Conservation (phyloP, 2,113 vertebrate species). For the Cavia aperea region DNA sequence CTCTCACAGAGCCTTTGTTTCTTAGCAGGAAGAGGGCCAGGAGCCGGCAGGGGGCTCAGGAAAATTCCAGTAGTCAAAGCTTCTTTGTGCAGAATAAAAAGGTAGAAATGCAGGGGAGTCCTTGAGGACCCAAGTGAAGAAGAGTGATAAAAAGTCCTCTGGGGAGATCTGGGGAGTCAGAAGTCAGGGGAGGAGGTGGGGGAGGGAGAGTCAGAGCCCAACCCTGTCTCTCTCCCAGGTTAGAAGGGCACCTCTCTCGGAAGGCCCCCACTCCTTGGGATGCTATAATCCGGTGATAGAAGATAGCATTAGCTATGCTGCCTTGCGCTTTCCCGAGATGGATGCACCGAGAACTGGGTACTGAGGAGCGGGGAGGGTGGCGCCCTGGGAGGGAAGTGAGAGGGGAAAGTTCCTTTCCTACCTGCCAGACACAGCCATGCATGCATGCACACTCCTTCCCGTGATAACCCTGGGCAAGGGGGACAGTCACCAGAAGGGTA, state of each 20-base stretch:
- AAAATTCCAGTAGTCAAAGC: slow-evolving; percentile 80
- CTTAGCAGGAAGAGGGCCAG: slow-evolving; percentile 57
- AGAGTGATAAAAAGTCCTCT: neutral
- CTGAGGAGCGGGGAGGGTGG: neutral
- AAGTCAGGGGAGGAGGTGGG: neutral
- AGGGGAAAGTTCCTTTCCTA: accelerated
- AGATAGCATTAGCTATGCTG: slow-evolving; percentile 23
- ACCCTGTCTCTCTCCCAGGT: neutral
- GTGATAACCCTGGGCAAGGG: no score
- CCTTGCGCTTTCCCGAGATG: slow-evolving; percentile 45
- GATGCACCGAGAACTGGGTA: slow-evolving; percentile 14
- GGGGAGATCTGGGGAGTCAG: slow-evolving; percentile 17
- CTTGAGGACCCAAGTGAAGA: slow-evolving; percentile 54
- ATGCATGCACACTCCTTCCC: neutral
- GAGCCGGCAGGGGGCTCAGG: slow-evolving; percentile 48
- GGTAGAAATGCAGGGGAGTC: slow-evolving; percentile 80
- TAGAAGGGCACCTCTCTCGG: neutral
- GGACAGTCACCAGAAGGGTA: neutral
- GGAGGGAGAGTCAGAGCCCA: neutral
- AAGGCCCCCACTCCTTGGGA: slow-evolving; percentile 37
- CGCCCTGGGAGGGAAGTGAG: neutral
- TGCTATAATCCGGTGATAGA: slow-evolving; percentile 57
- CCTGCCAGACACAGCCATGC: neutral
- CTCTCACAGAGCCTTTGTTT: neutral
- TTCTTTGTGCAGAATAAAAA: slow-evolving; percentile 88